Conservation (phyloP, 1,140 invertebrate species). For the Sipha flava region DNA sequence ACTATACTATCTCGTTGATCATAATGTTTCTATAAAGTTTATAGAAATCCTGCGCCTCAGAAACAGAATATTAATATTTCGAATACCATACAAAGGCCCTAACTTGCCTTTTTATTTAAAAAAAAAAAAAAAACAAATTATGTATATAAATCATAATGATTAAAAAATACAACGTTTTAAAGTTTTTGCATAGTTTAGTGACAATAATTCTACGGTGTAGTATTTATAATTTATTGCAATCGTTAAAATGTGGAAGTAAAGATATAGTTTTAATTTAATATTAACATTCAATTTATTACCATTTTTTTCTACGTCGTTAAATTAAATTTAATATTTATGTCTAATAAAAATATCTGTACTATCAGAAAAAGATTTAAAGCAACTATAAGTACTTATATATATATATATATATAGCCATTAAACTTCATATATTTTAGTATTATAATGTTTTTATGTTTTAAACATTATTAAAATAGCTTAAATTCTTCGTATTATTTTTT, state of each 20-base stretch:
- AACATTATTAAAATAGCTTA: background rate
- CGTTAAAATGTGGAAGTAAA: background rate
- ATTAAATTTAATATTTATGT: background rate
- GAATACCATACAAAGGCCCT: too few relatives aligned
- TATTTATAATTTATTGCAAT: background rate
- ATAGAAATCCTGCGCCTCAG: too few relatives aligned
- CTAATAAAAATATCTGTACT: background rate
- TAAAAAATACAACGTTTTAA: background rate
- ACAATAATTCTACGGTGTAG: background rate
- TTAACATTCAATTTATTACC: background rate
- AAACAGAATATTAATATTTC: too few relatives aligned
- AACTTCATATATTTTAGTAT: background rate
- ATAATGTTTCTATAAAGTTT: too few relatives aligned
- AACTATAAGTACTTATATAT: too few relatives aligned
- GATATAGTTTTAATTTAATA: slow-evolving; percentile 7
- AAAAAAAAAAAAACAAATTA: background rate
- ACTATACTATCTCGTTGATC: background rate
- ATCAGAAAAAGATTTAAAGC: background rate
- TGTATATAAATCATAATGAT: slow-evolving; percentile 7
- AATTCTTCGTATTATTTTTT: too few relatives aligned
- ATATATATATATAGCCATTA: background rate
- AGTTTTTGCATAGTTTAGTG: background rate
- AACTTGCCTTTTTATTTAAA: background rate
- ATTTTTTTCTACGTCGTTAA: background rate
- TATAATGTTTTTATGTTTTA: background rate